Conservation (phyloP, 2,888 invertebrate species). For the Drosophila buzzatii region DNA sequence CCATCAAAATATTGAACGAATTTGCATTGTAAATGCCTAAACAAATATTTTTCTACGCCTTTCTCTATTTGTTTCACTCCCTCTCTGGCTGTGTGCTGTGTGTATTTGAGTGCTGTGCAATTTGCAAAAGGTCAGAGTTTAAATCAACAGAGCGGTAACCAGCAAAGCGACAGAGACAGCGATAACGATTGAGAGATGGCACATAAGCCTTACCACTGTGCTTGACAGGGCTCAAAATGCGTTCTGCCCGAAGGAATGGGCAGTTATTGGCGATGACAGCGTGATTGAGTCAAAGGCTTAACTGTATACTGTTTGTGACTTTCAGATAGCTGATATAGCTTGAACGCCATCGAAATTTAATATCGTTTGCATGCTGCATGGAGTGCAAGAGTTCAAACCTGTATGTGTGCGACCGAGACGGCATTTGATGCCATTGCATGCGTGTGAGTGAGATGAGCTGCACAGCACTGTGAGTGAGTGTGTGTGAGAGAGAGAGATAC, state of each 20-base stretch:
- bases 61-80: background rate
- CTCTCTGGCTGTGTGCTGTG: background rate
- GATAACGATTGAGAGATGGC: constrained; percentile 16
- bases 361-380: background rate
- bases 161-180: constrained; percentile 22
- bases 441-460: background rate
- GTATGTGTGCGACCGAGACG: background rate
- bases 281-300: constrained; percentile 47
- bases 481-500: too few relatives aligned
- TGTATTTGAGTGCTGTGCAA: constrained; percentile 53
- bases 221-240: constrained; percentile 33
- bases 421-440: background rate
- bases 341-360: constrained; percentile 36
- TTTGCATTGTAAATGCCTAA: constrained; percentile 79
- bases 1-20: constrained; percentile 67
- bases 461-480: background rate
- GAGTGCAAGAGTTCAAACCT: background rate
- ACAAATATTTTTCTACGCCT: constrained; percentile 66
- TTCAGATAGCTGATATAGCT: constrained; percentile 4
- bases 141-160: constrained; percentile 59
- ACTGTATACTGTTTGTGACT: background rate
- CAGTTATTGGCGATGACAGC: constrained; percentile 37
- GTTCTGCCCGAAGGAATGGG: constrained; percentile 12
- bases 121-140: constrained; percentile 67
- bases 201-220: constrained; percentile 37